Evolutionary conservation across 2,113 vertebrate species (phyloP).

Genomic region (Panthera leo): DNA sequence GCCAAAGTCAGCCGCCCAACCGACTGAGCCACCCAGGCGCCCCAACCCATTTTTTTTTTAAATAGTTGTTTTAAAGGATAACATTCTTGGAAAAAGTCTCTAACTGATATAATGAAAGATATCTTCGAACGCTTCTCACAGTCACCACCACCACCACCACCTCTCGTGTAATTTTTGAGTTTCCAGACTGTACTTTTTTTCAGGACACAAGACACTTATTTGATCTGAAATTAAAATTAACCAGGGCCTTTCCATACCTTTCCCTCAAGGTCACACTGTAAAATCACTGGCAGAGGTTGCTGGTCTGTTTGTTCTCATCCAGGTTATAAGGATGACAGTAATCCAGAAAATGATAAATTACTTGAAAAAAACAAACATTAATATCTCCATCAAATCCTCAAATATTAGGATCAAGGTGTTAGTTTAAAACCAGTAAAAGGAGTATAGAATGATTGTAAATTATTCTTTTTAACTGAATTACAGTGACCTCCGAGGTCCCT

Average conservation of each 20-base stretch:
- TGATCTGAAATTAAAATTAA: not conserved
- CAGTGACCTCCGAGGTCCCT: not conserved
- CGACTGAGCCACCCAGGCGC: too few species aligned
- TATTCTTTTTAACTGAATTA: slow-evolving; percentile 12
- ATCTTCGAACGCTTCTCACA: not conserved
- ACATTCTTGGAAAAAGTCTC: not conserved
- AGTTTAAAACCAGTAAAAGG: not conserved
- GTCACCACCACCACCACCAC: not conserved
- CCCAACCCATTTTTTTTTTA: not conserved
- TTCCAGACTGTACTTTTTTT: not conserved
- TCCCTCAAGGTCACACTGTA: not conserved
- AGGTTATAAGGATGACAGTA: not conserved
- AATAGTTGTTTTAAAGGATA: not conserved
- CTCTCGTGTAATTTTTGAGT: not conserved
- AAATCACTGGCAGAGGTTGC: not conserved
- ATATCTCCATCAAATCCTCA: not conserved
- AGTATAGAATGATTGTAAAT: not conserved
- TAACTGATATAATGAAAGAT: not conserved
- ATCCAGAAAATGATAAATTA: not conserved
- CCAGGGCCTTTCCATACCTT: not conserved
- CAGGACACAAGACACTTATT: not conserved
- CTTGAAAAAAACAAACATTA: slow-evolving; percentile 11
- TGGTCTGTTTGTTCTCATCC: not conserved
- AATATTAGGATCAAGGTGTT: not conserved
- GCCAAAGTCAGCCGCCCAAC: too few species aligned